Conservation (phyloP, 2,113 vertebrate genomes). For the Ardeotis arabs region DNA sequence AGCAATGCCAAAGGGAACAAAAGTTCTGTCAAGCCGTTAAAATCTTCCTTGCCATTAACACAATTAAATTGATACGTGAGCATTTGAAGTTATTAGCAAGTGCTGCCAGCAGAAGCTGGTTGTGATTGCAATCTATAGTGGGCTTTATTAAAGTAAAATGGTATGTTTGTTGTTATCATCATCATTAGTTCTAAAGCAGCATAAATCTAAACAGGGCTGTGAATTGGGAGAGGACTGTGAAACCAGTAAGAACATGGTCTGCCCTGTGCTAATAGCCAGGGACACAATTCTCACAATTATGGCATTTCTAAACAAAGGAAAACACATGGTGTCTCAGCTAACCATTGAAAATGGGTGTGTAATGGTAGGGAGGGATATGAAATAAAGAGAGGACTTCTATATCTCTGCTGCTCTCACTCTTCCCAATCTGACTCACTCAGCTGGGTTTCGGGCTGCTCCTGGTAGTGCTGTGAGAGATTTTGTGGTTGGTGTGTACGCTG, state of each 20-base stretch:
- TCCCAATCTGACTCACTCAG: neutral
- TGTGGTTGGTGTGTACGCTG: neutral
- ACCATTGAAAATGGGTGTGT: neutral
- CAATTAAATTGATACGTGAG: slow-evolving; percentile 59
- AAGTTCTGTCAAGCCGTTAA: slow-evolving; percentile 65
- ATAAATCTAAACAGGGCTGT: slow-evolving; percentile 32
- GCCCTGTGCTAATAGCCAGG: neutral
- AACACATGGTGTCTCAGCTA: neutral
- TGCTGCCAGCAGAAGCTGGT: slow-evolving; percentile 51
- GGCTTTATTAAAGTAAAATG: slow-evolving; percentile 53
- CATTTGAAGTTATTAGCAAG: slow-evolving; percentile 60
- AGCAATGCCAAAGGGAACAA: slow-evolving; percentile 64
- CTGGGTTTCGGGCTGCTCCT: neutral
- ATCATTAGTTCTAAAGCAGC: slow-evolving; percentile 37
- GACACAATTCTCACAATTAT: neutral
- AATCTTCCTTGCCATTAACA: slow-evolving; percentile 55
- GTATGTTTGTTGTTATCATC: slow-evolving; percentile 56
- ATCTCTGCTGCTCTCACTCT: neutral
- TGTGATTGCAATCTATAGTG: slow-evolving; percentile 51
- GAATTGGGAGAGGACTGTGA: neutral
- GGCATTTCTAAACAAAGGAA: neutral
- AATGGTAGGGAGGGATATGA: neutral
- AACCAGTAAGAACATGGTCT: neutral
- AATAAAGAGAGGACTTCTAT: neutral
- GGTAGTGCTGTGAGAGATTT: neutral